Conservation (phyloP, 1,140 invertebrate genomes). For the Drosophila triauraria region DNA sequence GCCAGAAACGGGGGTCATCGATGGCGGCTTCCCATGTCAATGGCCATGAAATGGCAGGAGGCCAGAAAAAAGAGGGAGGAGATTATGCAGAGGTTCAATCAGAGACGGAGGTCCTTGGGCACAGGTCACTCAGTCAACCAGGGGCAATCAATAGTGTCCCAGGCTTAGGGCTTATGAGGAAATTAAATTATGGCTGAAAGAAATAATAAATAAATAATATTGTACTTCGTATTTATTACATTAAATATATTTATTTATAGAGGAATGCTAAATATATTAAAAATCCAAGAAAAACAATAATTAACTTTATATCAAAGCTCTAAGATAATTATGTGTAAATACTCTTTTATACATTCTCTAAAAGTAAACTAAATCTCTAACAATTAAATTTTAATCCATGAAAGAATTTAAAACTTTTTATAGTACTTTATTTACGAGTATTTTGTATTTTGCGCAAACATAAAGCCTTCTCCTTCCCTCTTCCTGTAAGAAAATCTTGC, state of each 20-base stretch:
- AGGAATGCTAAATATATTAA: no score
- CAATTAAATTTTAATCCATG: neutral
- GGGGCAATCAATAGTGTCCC: neutral
- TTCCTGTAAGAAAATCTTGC: neutral
- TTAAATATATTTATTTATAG: no score
- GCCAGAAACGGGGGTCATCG: slow-evolving; percentile 37
- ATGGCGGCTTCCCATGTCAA: slow-evolving; percentile 41
- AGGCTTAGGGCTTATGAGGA: neutral
- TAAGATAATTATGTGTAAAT: neutral
- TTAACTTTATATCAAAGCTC: neutral
- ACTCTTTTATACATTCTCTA: no score
- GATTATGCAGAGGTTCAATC: slow-evolving; percentile 13
- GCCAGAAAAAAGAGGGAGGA: slow-evolving; percentile 1
- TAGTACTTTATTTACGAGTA: neutral
- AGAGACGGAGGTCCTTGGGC: slow-evolving; percentile 6
- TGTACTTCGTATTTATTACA: neutral
- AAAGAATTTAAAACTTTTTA: neutral
- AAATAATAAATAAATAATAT: no score
- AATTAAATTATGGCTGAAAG: neutral
- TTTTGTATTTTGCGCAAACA: neutral
- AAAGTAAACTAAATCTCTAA: no score
- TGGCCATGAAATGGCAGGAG: slow-evolving; percentile 25
- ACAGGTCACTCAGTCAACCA: slow-evolving; percentile 29
- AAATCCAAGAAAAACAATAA: neutral
- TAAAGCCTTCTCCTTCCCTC: neutral